Evolutionary conservation across 2,888 invertebrate species (phyloP).

Genomic region (Anoncus sp.): DNA sequence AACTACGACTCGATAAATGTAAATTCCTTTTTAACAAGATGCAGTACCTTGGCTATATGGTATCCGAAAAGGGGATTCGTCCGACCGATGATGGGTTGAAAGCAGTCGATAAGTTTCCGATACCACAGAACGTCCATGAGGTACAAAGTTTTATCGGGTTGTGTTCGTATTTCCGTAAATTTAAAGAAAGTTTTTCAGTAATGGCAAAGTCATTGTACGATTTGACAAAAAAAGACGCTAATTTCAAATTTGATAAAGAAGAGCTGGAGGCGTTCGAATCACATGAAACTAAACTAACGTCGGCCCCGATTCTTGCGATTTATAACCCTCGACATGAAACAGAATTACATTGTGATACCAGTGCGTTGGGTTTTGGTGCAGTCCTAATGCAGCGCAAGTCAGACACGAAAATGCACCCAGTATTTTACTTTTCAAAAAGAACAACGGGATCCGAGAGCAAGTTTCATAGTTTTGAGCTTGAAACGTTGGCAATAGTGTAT

Average conservation of each 20-base stretch:
- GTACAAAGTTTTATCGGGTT: conserved; percentile 72
- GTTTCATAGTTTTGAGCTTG: conserved; percentile 75
- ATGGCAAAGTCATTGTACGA: conserved; percentile 74
- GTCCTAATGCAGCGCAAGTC: conserved; percentile 74
- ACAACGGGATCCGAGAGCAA: conserved; percentile 69
- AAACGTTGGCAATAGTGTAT: conserved; percentile 62
- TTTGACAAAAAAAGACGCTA: conserved; percentile 61
- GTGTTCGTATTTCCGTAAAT: conserved; percentile 71
- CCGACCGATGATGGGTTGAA: conserved; percentile 23
- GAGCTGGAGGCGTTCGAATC: conserved; percentile 67
- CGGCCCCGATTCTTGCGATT: conserved; percentile 70
- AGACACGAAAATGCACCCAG: conserved; percentile 69
- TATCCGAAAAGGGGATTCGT: conserved; percentile 41
- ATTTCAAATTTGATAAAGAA: conserved; percentile 67
- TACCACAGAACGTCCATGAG: conserved; percentile 51
- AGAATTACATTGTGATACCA: conserved; percentile 76
- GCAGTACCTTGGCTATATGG: conserved; percentile 65
- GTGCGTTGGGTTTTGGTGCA: conserved; percentile 72
- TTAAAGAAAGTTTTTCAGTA: conserved; percentile 65
- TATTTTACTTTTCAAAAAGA: conserved; percentile 73
- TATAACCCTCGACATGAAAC: conserved; percentile 73
- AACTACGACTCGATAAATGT: conserved; percentile 62
- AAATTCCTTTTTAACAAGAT: conserved; percentile 60
- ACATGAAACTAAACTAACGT: conserved; percentile 60
- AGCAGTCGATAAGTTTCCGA: conserved; percentile 23